Evolutionary conservation across 2,888 invertebrate genomes (phyloP), one percentile per base, ranked within the genome.

Genomic region (Leucophenga montana): DNA sequence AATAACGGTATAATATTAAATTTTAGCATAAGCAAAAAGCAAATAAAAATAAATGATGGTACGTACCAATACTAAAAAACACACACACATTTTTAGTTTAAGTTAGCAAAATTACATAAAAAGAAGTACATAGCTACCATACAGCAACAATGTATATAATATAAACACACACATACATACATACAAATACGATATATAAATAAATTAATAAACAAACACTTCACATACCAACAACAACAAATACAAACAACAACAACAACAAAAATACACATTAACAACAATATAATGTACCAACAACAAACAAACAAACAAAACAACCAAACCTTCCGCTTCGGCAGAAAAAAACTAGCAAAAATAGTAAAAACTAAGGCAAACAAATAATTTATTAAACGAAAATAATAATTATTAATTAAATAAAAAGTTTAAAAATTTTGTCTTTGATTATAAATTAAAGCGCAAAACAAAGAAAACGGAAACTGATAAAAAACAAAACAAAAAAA

Each of bases 81-180:
- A 57, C 27, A 27, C 22, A 56, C 39, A 56, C 56, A 27, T 22
- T 56, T 27, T 70, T 84, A 81, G 81, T 67, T 73, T 81, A 81
- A 84, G 84, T 75, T 84, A 81, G 81, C 77, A 79, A 68, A 81
- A 81, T 81, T 80, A 83, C 67, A 70, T 59, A 72, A 59, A 71
- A 56, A 20, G 14, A 67, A 48, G 70, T 50, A 22, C 68, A 66
- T 67, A 67, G 14, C 11, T 46, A 59, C 27, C 27, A 67, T 39
- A 20, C 16, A n/a, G 33, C 39, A 46, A 48, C 61, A 62, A 70
- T 73, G 71, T 74, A 73, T 54, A 74, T 73, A 73, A 39, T 14
- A 39, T 33, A 33, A 16, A 50, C 50, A 18, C n/a, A 53, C 33
- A 74, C 62, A 71, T 67, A 68, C 54, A 71, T 44, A 62, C 39